phyloP scores from a whole-genome alignment of 2,888 invertebrate species.

The Callosobruchus maculatus region DNA sequence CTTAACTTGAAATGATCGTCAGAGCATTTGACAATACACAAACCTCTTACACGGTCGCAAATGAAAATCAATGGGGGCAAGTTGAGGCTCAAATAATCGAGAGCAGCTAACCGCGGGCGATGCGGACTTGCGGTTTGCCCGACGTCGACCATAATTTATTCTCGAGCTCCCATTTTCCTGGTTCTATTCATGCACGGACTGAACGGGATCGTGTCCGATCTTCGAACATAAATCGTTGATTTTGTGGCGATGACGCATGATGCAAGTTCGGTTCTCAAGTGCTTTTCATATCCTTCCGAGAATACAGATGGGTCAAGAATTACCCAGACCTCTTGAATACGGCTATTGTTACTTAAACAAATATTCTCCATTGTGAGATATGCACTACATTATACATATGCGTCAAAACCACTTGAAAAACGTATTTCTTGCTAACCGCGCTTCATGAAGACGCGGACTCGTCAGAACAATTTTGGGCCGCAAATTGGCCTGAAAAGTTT shows the following conservation, averaged over 20 bases:
- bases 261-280: not conserved
- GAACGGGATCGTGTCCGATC: not conserved
- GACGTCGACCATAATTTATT: not conserved
- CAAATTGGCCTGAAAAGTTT: too few species aligned
- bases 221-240: not conserved
- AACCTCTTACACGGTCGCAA: not conserved
- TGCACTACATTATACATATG: too few species aligned
- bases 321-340: not conserved
- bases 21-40: not conserved
- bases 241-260: not conserved
- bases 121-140: not conserved
- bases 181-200: not conserved
- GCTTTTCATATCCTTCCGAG: not conserved
- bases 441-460: too few species aligned
- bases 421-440: too few species aligned
- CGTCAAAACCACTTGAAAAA: too few species aligned
- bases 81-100: not conserved
- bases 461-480: too few species aligned
- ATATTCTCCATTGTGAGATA: too few species aligned
- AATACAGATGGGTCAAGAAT: not conserved
- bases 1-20: too few species aligned
- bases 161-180: not conserved
- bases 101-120: not conserved
- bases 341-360: too few species aligned
- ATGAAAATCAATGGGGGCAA: not conserved